Base-by-base conservation (phyloP, 2,113 vertebrate genomes). In the Phoenicopterus ruber region DNA sequence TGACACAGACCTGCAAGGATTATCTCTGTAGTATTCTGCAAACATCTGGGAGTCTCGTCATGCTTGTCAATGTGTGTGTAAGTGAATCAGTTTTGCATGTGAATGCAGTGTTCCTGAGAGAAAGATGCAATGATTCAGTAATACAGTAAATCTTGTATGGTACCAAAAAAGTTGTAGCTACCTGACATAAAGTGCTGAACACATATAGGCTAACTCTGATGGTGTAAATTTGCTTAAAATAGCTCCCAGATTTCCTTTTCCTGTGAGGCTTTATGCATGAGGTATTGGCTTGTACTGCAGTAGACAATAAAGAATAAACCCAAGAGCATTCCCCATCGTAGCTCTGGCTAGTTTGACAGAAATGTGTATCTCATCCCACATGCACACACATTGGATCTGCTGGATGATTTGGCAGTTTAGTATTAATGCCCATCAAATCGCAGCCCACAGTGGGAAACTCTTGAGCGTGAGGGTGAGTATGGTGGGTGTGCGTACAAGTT, bases 291-390 rank as follows among this genome's bases (percentile, higher is more conserved):
- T 19, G 42, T 22, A 34, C 42, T 42, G 46, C 42, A n/a, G 10
- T 17, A 47, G 38, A 40, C 46, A 47, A 31, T 31, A 63, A 38
- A 34, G 69, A 63, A 54, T 18, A 13, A 47, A 29, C 19, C 32
- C 0, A 10, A 55, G 21, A 36, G 32, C 3, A 1, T 50, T 70
- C 18, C 31, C 18, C 2, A 3, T 32, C 4, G 10, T 18, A 20
- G 40, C 40, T 70, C 38, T 59, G 55, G 21, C 49, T 70, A 9
- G 22, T 32, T 38, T 58, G 46, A 29, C 28, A 29, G 44, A 46
- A 50, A 36, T 1, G 11, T 2, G 22, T 34, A 4, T 52, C n/a
- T 50, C 29, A 6, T 20, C 36, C 34, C 1, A 1, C 11, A 1
- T 0, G n/a, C 46, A 7, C 46, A 13, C 40, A 20, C 17, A 2